These are phyloP conservation scores for Linnaemya vulpina DNA, from an alignment of 2,888 invertebrate genomes.

Conservation along the genomic window DNA sequence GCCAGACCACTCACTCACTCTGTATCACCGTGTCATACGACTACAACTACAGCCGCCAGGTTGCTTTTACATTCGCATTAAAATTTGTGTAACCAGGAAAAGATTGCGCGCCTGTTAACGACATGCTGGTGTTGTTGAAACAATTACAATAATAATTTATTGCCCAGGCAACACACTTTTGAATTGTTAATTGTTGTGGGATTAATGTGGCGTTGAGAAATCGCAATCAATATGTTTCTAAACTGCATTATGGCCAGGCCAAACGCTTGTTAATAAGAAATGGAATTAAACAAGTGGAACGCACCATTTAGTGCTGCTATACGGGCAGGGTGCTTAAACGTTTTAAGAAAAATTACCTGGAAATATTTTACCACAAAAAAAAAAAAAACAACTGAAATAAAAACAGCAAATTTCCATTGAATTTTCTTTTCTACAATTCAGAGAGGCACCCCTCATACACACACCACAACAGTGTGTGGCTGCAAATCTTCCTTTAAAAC, in stretches of 20 bases:
- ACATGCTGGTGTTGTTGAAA: constrained; percentile 19
- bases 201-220: background rate
- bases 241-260: background rate
- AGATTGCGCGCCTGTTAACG: constrained; percentile 7
- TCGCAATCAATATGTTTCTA: background rate
- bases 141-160: constrained; percentile 16
- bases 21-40: background rate
- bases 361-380: too few species aligned
- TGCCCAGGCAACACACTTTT: background rate
- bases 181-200: background rate
- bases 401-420: too few species aligned
- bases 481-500: background rate
- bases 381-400: too few species aligned
- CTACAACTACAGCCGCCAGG: background rate
- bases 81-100: background rate
- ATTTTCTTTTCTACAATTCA: too few species aligned
- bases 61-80: background rate
- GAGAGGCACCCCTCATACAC: too few species aligned
- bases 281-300: too few species aligned
- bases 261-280: background rate
- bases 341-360: too few species aligned
- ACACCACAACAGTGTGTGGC: too few species aligned
- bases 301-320: too few species aligned
- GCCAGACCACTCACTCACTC: background rate
- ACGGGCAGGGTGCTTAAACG: too few species aligned